Evolutionary conservation across 23 tunicate species (phyloP).

Genomic region (Halocynthia roretzi): DNA sequence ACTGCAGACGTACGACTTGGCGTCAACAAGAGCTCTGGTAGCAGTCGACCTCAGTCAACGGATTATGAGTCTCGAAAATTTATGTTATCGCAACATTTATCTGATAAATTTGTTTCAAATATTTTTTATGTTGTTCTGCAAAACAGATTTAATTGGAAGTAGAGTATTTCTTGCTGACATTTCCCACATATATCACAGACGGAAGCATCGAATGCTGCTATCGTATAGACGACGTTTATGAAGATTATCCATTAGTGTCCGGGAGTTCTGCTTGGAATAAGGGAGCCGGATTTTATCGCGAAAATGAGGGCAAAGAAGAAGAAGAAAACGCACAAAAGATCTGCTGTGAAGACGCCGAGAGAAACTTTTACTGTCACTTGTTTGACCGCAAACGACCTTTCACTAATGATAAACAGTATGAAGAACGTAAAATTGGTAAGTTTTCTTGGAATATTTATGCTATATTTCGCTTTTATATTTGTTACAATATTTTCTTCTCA

Average conservation of each 20-base stretch:
- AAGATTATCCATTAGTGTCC: constrained; percentile 35
- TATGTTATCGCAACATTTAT: too few relatives aligned
- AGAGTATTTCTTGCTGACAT: too few relatives aligned
- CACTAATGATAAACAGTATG: constrained; percentile 8
- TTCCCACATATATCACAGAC: constrained; percentile 10
- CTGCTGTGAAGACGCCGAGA: constrained; percentile 48
- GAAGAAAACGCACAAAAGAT: constrained; percentile 22
- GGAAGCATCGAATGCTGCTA: constrained; percentile 80
- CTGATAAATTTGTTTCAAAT: too few relatives aligned
- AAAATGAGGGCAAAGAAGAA: constrained; percentile 19
- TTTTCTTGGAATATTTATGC: background rate
- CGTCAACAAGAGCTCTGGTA: too few relatives aligned
- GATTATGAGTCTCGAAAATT: background rate
- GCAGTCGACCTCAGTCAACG: too few relatives aligned
- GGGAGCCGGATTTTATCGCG: constrained; percentile 63
- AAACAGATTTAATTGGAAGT: too few relatives aligned
- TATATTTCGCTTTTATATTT: background rate
- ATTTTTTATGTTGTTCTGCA: too few relatives aligned
- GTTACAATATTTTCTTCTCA: too few relatives aligned
- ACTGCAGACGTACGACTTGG: too few relatives aligned
- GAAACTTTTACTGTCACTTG: constrained; percentile 55
- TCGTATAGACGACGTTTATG: background rate
- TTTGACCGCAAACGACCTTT: constrained; percentile 41
- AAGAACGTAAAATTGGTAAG: constrained; percentile 3
- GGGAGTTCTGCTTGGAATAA: constrained; percentile 34